These are phyloP conservation scores for Sternotherus odoratus DNA, from an alignment of 2,797 vertebrate species.

Conservation along the genomic window DNA sequence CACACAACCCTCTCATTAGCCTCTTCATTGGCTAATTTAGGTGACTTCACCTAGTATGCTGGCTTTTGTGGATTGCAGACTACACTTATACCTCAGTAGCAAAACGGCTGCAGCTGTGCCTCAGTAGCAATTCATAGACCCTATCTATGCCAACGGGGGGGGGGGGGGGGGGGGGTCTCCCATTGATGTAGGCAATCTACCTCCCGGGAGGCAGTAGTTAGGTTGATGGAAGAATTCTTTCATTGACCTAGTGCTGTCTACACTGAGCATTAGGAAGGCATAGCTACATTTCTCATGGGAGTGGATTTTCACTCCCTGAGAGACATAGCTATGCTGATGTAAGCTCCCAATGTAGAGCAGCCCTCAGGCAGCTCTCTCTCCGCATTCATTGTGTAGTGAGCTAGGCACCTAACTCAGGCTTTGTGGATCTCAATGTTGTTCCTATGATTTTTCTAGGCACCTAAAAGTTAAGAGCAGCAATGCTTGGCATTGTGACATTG, in stretches of 20 bases:
- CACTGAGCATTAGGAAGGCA: too few relatives aligned
- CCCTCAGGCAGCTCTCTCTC: not conserved
- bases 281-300: not conserved
- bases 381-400: not conserved
- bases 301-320: too few relatives aligned
- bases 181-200: not conserved
- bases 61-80: not conserved
- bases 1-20: not conserved
- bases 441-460: not conserved
- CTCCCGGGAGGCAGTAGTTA: not conserved
- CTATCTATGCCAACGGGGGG: not conserved
- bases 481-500: not conserved
- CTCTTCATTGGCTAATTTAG: not conserved
- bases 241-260: not conserved
- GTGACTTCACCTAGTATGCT: not conserved
- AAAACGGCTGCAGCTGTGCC: not conserved
- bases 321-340: not conserved
- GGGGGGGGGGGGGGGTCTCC: not conserved
- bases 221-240: not conserved
- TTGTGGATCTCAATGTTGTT: not conserved
- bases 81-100: not conserved
- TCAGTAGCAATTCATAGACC: not conserved
- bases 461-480: not conserved
- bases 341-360: not conserved
- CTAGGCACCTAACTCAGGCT: not conserved